Evolutionary conservation across 2,888 invertebrate species (phyloP), one percentile per base, ranked within the genome.

Genomic region (Ochlodes sylvanus): DNA sequence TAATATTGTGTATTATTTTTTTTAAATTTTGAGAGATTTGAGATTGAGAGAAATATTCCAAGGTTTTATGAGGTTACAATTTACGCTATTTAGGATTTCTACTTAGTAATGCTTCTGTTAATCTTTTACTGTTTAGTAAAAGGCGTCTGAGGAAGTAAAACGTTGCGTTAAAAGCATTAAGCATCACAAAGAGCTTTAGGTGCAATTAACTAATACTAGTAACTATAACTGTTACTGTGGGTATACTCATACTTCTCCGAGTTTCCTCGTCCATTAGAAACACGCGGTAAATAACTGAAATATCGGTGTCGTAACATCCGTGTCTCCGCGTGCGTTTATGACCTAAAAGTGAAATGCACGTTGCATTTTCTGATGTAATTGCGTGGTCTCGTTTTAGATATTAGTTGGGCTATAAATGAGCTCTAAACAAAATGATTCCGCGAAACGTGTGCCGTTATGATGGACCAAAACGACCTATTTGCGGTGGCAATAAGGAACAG

Each of bases 401-500:
- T 87, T 84, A 83, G 83, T 84, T 82, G 78, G 84, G 81, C 83
- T 83, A 79, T 83, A 82, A 86, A 83, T 84, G 79, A 82, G 82
- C 79, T 83, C 79, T 81, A 84, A 88, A 86, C 85, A 84, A 85
- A 88, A 87, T 86, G 80, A 85, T 90, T 90, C 88, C 80, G 79
- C 80, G 87, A 88, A 90, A 82, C 74, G 77, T 77, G 78, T 75
- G 77, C 60, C 74, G 70, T 69, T 62, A 66, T 61, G 70, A 41
- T 21, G 63, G 54, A 0, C 27, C 38, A 67, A 67, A 61, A 54
- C 14, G 61, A 38, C 67, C 67, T 61, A 67, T 85, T 78, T 78
- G 77, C 83, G 79, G 75, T 80, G 83, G 73, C 73, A 73, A 80
- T 88, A 90, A 80, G 81, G 77, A 72, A 72, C 81, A 87, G 77